Conservation (phyloP, 1,140 invertebrate genomes). For the Paralvinella palmiformis region DNA sequence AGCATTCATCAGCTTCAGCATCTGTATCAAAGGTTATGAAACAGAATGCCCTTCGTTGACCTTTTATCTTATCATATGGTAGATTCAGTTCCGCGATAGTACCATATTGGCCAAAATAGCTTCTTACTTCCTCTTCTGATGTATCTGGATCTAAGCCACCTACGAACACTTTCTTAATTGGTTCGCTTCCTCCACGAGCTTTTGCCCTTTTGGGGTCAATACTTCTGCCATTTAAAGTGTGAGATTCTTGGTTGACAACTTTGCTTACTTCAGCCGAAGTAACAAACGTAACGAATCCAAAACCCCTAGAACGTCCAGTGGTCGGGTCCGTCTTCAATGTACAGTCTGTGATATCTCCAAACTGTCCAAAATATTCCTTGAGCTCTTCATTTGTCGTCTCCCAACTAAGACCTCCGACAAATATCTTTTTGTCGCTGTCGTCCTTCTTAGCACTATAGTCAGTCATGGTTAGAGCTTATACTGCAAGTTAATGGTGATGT, state of each 20-base stretch:
- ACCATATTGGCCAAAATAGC: background rate
- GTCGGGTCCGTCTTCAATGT: slow-evolving; percentile 96
- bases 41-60: background rate
- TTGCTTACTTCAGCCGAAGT: slow-evolving; percentile 58
- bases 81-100: background rate
- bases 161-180: background rate
- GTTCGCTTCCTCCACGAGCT: background rate
- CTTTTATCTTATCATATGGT: background rate
- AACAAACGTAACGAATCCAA: slow-evolving; percentile 90
- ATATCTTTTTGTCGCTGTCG: slow-evolving; percentile 13
- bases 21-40: background rate
- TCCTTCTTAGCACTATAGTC: too few species aligned
- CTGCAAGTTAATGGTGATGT: too few species aligned
- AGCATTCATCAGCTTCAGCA: background rate
- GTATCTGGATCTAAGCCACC: background rate
- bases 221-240: background rate
- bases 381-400: slow-evolving; percentile 46
- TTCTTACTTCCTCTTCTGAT: background rate
- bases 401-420: slow-evolving; percentile 34
- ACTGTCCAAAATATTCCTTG: slow-evolving; percentile 50
- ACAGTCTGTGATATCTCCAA: slow-evolving; percentile 90
- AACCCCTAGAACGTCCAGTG: slow-evolving; percentile 83
- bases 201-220: background rate
- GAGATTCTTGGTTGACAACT: slow-evolving; percentile 9
- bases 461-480: too few species aligned